phyloP scores from a whole-genome alignment of 2,113 vertebrate genomes.

The Varanus komodoensis region DNA sequence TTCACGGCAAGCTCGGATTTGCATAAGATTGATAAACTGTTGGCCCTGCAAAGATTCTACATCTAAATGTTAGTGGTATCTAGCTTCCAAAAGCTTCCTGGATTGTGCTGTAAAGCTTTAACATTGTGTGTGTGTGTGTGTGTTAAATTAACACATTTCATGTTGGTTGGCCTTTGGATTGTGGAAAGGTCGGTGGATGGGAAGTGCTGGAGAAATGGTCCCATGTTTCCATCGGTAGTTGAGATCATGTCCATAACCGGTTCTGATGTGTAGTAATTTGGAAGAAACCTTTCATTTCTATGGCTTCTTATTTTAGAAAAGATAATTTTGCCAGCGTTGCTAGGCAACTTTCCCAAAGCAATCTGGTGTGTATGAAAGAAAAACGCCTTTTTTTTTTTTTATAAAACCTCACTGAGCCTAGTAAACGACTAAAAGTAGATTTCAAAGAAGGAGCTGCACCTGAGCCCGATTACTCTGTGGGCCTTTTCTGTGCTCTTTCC shows the following conservation, averaged over 20 bases:
- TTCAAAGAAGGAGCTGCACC: too few species aligned
- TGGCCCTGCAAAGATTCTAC: too few species aligned
- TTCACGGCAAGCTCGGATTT: neutral
- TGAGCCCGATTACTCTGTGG: too few species aligned
- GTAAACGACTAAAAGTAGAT: neutral
- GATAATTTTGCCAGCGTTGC: conserved; percentile 16
- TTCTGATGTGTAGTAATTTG: neutral
- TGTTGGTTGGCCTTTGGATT: neutral
- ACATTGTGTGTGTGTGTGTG: neutral
- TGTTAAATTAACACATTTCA: neutral
- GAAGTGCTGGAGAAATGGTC: too few species aligned
- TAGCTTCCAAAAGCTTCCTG: neutral
- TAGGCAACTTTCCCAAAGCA: conserved; percentile 1
- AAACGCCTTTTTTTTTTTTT: neutral
- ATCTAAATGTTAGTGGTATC: neutral
- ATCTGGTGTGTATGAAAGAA: conserved; percentile 3
- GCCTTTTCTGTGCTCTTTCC: too few species aligned
- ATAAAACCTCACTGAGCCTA: neutral
- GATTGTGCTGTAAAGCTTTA: neutral
- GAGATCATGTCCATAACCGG: neutral
- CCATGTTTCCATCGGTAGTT: neutral
- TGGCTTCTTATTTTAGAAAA: neutral
- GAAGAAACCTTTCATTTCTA: neutral
- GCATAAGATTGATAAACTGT: neutral
- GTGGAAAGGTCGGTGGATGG: neutral